phyloP scores from a whole-genome alignment of 2,797 vertebrate species.

The Emys orbicularis region DNA sequence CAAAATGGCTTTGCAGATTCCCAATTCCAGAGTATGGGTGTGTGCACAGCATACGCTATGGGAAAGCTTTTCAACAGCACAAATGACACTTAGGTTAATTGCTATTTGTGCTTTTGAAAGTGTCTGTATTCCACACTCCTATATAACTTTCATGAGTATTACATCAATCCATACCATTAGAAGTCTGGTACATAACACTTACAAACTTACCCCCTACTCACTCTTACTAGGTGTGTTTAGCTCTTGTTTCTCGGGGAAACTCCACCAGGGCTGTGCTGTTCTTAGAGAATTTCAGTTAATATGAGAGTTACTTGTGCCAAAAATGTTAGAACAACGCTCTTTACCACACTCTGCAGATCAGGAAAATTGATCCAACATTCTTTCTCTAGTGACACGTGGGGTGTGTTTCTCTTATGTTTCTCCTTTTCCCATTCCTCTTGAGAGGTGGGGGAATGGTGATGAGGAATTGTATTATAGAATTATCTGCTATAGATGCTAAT shows the following conservation, averaged over 20 bases:
- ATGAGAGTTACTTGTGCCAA: constrained; percentile 16
- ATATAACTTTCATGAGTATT: background rate
- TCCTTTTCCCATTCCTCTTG: background rate
- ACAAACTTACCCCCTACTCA: background rate
- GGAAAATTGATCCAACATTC: background rate
- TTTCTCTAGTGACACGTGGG: background rate
- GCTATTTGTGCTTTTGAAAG: constrained; percentile 12
- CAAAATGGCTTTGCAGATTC: background rate
- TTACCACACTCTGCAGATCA: constrained; percentile 21
- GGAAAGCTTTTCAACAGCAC: background rate
- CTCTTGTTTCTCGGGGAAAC: background rate
- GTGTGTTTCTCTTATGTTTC: background rate
- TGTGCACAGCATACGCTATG: background rate
- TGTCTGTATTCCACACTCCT: background rate
- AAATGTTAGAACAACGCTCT: constrained; percentile 9
- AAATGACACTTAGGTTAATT: background rate
- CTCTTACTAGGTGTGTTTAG: background rate
- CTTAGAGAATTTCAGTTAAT: background rate
- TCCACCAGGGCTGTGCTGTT: background rate
- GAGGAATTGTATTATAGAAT: background rate
- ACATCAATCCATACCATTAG: background rate
- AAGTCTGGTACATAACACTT: background rate
- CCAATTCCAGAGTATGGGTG: background rate
- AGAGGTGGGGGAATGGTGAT: background rate
- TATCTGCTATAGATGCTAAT: constrained; percentile 6